Evolutionary conservation across 2,888 invertebrate species (phyloP).

Genomic region (Lepidocyrtoides sp.): DNA sequence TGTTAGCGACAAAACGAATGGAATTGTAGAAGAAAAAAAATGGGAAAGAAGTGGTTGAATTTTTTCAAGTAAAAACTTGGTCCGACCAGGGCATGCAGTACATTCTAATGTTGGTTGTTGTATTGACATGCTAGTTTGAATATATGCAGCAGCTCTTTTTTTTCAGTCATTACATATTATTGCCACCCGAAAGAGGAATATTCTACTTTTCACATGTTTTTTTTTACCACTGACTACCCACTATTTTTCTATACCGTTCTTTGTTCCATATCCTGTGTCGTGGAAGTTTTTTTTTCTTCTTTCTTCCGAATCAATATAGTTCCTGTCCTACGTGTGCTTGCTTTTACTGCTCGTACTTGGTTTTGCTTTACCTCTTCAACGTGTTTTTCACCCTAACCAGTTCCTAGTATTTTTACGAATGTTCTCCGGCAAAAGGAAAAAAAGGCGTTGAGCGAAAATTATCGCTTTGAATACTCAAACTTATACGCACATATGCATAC

Average conservation of each 20-base stretch:
- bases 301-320: slow-evolving; percentile 78
- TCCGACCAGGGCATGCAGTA: background rate
- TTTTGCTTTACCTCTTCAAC: slow-evolving; percentile 7
- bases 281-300: slow-evolving; percentile 58
- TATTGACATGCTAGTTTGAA: slow-evolving; percentile 5
- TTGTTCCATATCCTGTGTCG: slow-evolving; percentile 64
- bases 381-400: slow-evolving; percentile 36
- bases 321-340: slow-evolving; percentile 54
- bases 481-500: background rate
- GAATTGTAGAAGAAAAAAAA: slow-evolving; percentile 19
- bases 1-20: slow-evolving; percentile 16
- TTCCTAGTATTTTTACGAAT: slow-evolving; percentile 63
- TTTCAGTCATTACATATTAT: slow-evolving; percentile 17
- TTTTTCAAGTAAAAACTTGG: slow-evolving; percentile 12
- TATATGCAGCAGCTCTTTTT: slow-evolving; percentile 8
- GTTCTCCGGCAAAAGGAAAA: slow-evolving; percentile 55
- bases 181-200: slow-evolving; percentile 49
- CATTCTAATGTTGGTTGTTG: background rate
- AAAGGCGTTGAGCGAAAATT: slow-evolving; percentile 77
- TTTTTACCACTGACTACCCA: background rate
- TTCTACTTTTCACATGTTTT: slow-evolving; percentile 64
- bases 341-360: slow-evolving; percentile 10
- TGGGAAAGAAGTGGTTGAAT: background rate
- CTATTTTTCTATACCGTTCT: slow-evolving; percentile 19
- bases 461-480: slow-evolving; percentile 72